Conservation (phyloP, 2,797 vertebrate genomes). For the Anniella stebbinsi region DNA sequence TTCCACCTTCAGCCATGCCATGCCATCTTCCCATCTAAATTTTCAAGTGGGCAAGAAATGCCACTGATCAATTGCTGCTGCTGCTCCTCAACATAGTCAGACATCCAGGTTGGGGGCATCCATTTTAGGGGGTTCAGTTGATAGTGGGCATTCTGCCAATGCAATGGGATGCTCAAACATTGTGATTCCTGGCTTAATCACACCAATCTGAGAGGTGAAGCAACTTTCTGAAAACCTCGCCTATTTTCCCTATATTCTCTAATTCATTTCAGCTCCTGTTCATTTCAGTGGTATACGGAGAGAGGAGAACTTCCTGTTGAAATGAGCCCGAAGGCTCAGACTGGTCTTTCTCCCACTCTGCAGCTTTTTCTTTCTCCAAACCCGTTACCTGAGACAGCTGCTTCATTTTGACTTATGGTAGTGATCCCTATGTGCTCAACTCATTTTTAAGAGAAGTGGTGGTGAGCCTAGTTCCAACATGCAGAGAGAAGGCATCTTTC, state of each 20-base stretch:
- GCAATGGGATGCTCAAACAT: neutral
- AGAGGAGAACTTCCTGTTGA: neutral
- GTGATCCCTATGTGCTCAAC: neutral
- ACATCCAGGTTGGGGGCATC: neutral
- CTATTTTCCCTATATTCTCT: neutral
- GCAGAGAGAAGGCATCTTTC: neutral
- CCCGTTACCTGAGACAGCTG: neutral
- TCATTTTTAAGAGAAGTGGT: neutral
- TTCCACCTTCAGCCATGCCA: neutral
- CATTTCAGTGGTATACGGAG: neutral
- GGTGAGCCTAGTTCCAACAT: neutral
- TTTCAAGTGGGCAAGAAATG: neutral
- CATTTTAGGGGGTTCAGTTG: neutral
- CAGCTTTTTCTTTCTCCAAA: neutral
- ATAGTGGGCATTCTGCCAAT: neutral
- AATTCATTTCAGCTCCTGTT: neutral
- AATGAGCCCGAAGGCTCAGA: neutral
- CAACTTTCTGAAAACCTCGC: neutral
- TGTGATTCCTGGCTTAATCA: neutral
- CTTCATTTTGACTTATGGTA: neutral
- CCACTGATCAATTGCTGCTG: neutral
- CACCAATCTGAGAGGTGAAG: neutral
- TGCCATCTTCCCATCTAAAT: neutral
- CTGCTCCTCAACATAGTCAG: neutral
- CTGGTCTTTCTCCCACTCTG: neutral